A percentile compares a stretch with the other conserved stretches of the same genome.
Evolutionary conservation across 2,888 invertebrate species (phyloP).

Genomic region (Erebia ligea): DNA sequence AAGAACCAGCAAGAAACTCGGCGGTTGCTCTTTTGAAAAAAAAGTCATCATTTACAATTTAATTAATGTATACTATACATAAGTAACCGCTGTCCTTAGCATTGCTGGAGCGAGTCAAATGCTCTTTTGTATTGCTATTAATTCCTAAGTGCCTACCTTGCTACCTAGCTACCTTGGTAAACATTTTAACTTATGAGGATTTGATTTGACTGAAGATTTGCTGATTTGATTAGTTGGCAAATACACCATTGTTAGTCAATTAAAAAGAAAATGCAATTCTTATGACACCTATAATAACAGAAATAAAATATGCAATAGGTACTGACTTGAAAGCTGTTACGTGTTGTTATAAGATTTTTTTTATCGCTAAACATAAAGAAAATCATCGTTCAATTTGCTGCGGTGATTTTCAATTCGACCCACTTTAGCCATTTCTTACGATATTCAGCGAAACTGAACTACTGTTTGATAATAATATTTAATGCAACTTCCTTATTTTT

Average conservation of each 20-base stretch:
- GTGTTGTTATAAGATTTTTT: conserved; percentile 24
- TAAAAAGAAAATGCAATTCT: not conserved
- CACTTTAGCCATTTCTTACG: not conserved
- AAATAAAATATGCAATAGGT: conserved; percentile 34
- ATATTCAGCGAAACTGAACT: not conserved
- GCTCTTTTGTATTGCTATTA: too few species aligned
- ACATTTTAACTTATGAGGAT: too few species aligned
- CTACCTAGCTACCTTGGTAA: too few species aligned
- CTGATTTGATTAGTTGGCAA: too few species aligned
- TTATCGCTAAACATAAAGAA: conserved; percentile 29
- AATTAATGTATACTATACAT: too few species aligned
- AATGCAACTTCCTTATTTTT: not conserved
- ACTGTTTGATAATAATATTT: conserved; percentile 10
- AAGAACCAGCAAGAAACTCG: too few species aligned
- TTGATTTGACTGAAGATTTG: too few species aligned
- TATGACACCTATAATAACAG: conserved; percentile 36
- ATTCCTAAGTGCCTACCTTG: too few species aligned
- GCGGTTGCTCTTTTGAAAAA: too few species aligned
- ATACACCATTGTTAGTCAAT: not conserved
- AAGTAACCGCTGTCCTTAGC: too few species aligned
- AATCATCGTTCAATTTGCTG: conserved; percentile 27
- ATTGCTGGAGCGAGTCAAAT: too few species aligned
- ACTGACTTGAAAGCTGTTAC: conserved; percentile 31
- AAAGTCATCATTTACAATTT: too few species aligned
- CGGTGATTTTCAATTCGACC: conserved; percentile 4